Percentiles rank a stretch among this genome's conserved stretches.
Evolutionary conservation across 2,888 invertebrate genomes (phyloP).

Genomic region (Sarcophaga variegata): DNA sequence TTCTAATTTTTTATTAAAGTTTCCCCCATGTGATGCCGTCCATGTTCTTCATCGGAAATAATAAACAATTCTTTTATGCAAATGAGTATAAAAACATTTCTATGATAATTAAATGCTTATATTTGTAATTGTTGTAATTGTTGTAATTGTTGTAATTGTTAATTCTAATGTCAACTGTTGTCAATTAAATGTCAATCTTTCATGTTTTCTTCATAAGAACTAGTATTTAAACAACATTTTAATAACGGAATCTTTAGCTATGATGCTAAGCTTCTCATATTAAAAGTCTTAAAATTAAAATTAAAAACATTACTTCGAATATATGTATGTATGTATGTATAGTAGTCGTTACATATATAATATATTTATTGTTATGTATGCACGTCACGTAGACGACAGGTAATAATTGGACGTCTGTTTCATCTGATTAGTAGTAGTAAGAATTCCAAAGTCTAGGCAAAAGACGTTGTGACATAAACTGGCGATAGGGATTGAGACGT

Average conservation of each 20-base stretch:
- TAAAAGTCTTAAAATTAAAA: constrained; percentile 18
- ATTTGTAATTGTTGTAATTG: too few relatives aligned
- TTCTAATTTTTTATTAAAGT: too few relatives aligned
- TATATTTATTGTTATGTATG: too few relatives aligned
- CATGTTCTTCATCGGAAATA: too few relatives aligned
- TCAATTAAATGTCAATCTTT: not conserved
- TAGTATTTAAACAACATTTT: constrained; percentile 6
- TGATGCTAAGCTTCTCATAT: not conserved
- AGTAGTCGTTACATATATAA: not conserved
- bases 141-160: too few relatives aligned
- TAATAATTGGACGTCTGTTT: too few relatives aligned
- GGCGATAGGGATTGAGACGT: constrained; percentile 70
- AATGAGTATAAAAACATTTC: too few relatives aligned
- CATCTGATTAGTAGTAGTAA: constrained; percentile 38
- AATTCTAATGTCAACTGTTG: not conserved
- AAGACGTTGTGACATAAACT: constrained; percentile 65
- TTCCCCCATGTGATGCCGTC: too few relatives aligned
- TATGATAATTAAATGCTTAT: too few relatives aligned
- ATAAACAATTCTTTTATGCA: too few relatives aligned
- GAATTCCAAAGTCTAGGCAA: constrained; percentile 73
- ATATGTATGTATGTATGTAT: not conserved
- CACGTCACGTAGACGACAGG: too few relatives aligned
- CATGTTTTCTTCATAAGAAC: not conserved
- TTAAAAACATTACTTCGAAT: constrained; percentile 42
- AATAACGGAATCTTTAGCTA: not conserved